Base-by-base conservation (phyloP, 2,888 invertebrate species). In the Copidosoma aretas region DNA sequence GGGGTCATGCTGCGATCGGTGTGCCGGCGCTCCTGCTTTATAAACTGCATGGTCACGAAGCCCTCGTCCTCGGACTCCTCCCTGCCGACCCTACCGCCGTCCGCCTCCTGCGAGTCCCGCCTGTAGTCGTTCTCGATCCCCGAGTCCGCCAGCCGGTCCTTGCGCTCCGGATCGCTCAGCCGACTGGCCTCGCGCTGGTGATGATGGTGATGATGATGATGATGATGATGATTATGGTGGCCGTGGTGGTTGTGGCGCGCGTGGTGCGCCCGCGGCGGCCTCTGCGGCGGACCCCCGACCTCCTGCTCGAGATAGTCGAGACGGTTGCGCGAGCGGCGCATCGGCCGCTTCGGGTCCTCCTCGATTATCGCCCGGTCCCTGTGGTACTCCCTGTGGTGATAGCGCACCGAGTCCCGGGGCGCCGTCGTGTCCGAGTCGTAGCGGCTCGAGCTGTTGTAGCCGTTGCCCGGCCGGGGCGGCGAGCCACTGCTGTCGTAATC, bases 81-180 rank as follows among this genome's bases (percentile, higher is more conserved):
- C 43, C 81, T 76, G 32, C 81, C 73, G 39, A 17, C 15, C 17
- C 49, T 19, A n/a, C 49, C 49, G 21, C 53, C 22, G 49, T 82
- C 82, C 10, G 78, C 80, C 67, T 82, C 81, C 62, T 82, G 80
- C 0, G 91, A 91, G 76, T 92, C 91, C 72, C 91, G 88, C 62
- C 91, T 87, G 77, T 91, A 91, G 81, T 93, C 93, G 75, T 93
- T 92, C 78, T 93, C 93, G 73, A 93, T 93, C 0, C 93, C 93
- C 0, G 93, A 93, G 84, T 93, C 93, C 2, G 89, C 90, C 62
- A 91, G 85, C 64, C 89, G 86, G 77, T 88, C 91, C 74, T 89
- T 89, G 12, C 86, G 80, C 68, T 87, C 87, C 41, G 81, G 80
- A 72, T 86, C 86, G 70, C 85, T 85, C 12, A 81, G 70, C 2